Conservation (phyloP, 2,113 vertebrate genomes). For the Poeciliopsis occidentalis region DNA sequence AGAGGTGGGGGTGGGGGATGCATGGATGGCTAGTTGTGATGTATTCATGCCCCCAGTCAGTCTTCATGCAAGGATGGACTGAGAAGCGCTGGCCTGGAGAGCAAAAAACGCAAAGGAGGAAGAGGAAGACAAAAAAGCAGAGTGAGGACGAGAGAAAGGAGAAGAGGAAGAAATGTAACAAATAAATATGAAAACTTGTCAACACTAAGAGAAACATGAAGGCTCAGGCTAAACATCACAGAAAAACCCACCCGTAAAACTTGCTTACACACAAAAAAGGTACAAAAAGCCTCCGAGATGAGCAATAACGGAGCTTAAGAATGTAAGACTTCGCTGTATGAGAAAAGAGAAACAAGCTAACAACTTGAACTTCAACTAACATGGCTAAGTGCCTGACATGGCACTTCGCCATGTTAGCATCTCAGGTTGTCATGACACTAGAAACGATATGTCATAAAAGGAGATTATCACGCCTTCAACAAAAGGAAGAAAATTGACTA, state of each 20-base stretch:
- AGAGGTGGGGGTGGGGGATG: slow-evolving; percentile 8
- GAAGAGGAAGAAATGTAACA: not conserved
- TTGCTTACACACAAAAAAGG: not conserved
- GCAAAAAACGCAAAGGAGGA: slow-evolving; percentile 1
- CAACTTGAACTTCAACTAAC: not conserved
- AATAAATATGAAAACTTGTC: not conserved
- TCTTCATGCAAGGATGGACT: slow-evolving; percentile 70
- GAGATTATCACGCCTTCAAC: not conserved
- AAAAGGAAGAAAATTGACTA: too few relatives aligned
- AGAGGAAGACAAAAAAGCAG: not conserved
- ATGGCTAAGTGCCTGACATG: too few relatives aligned
- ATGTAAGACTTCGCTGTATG: too few relatives aligned
- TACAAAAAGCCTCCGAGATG: not conserved
- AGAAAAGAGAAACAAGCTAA: not conserved
- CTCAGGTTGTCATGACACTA: not conserved
- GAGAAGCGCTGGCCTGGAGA: slow-evolving; percentile 55
- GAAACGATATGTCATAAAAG: not conserved
- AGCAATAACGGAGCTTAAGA: not conserved
- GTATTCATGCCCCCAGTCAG: slow-evolving; percentile 73
- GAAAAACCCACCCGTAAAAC: not conserved
- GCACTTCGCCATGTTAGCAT: not conserved
- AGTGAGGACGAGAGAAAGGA: not conserved
- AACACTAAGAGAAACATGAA: not conserved
- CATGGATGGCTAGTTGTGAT: slow-evolving; percentile 69
- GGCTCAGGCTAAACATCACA: not conserved